Percentiles rank a stretch among this genome's conserved stretches.
These are phyloP conservation scores for Esox lucius DNA, from an alignment of 2,797 vertebrate species.

Conservation along the genomic window DNA sequence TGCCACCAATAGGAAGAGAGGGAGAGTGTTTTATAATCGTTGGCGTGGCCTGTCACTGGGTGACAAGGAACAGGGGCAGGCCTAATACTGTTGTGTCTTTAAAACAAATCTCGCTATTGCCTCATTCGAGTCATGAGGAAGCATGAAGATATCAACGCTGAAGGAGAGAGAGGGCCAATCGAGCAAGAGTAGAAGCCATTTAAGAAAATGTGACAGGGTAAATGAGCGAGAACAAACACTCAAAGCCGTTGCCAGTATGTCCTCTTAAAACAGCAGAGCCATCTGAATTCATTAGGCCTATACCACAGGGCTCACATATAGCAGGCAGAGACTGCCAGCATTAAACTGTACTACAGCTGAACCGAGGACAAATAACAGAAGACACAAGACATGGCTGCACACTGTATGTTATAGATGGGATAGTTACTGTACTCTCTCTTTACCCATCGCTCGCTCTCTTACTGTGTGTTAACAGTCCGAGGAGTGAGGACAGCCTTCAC, in stretches of 20 bases:
- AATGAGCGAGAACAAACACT: background rate
- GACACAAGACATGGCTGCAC: background rate
- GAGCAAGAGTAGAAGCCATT: background rate
- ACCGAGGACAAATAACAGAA: background rate
- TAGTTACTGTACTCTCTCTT: background rate
- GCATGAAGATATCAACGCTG: background rate
- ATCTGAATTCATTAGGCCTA: background rate
- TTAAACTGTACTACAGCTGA: too few species aligned
- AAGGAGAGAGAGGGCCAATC: background rate
- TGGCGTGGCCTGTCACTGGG: background rate
- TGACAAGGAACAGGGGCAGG: background rate
- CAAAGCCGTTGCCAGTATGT: background rate
- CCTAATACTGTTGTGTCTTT: background rate
- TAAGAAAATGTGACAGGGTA: background rate
- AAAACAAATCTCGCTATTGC: background rate
- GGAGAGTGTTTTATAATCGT: background rate
- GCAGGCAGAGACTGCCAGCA: too few species aligned
- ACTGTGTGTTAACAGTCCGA: constrained; percentile 29
- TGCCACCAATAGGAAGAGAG: background rate
- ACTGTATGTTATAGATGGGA: background rate
- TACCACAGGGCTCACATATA: too few species aligned
- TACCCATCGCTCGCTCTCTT: background rate
- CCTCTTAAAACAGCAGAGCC: background rate
- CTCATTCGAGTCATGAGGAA: background rate
- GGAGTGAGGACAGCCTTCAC: constrained; percentile 7